Percentiles rank a stretch among this genome's conserved stretches.
Conservation (phyloP, 2,113 vertebrate species). For the Falcunculus frontatus region DNA sequence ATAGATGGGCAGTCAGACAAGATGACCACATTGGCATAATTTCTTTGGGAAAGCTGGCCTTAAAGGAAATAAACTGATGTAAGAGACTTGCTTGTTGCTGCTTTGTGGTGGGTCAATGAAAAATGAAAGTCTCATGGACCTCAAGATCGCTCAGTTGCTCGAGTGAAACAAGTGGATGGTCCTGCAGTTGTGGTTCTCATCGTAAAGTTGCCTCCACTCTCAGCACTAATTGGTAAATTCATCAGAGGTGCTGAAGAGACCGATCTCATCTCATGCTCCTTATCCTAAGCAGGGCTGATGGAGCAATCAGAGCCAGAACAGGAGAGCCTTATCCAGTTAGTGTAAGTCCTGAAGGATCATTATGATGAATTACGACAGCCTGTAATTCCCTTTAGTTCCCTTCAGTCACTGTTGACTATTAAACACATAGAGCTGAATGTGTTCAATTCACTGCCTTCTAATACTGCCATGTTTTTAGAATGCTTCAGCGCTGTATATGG, state of each 20-base stretch:
- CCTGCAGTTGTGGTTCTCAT: neutral
- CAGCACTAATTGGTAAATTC: neutral
- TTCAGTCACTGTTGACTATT: neutral
- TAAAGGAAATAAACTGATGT: neutral
- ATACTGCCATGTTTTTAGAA: neutral
- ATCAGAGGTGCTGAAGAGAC: neutral
- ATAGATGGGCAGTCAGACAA: neutral
- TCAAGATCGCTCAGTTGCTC: neutral
- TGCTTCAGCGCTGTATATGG: fast-evolving
- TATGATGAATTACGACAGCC: neutral
- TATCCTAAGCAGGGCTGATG: neutral
- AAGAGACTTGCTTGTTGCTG: neutral
- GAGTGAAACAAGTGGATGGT: neutral
- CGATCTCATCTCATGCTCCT: neutral
- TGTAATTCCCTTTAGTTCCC: neutral
- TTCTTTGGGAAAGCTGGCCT: neutral
- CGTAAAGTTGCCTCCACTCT: neutral
- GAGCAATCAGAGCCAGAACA: neutral
- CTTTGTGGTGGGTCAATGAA: fast-evolving
- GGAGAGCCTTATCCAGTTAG: conserved; percentile 6
- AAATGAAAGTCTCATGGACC: neutral
- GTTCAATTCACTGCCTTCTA: neutral
- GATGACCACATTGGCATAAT: neutral
- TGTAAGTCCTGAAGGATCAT: neutral
- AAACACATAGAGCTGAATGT: neutral